Base-by-base conservation (phyloP, 2,888 invertebrate genomes). In the Philonicus albiceps region DNA sequence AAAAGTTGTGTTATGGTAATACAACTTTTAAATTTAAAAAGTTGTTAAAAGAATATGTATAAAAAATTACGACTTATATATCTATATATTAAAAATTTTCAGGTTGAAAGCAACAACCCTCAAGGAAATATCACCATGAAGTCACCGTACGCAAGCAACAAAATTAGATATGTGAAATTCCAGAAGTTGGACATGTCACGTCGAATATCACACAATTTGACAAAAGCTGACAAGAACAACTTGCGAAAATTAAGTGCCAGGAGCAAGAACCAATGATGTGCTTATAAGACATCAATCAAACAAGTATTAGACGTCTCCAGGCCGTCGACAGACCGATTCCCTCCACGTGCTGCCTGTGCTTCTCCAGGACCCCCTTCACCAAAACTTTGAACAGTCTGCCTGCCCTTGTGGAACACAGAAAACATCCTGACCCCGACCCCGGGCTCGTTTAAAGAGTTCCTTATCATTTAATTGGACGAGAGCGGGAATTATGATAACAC, bases 401-500 rank as follows among this genome's bases (percentile, higher is more conserved):
- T 34, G 31, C 31, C n/a, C 43, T 34, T 76, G 40, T 22, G 11
- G 22, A 76, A 76, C 40, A 76, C 19, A 19, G 19, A 43, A n/a
- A 76, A 37, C 76, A 40, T 13, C 76, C 34, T 43, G 34, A 19
- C 76, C 76, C 19, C 75, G 34, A 76, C 13, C 64, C 40, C 37
- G 19, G 76, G 34, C 11, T 43, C 19, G 19, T 43, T 76, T 37
- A 37, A 80, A 53, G 53, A 80, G 64, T 53, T 80, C 80, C 53
- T 80, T 80, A 55, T 80, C 80, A 16, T 53, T 30, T 49, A 49
- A 80, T 80, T 80, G 53, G 80, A 80, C 55, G 31, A 80, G 80
- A 53, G 30, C 22, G 30, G 64, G 88, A 89, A 90, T 89, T 90
- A 92, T 92, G 92, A 90, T 92, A 90, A 91, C 91, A 88, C 90